Conservation (phyloP, 35 echinoderm and acorn worm species). For the Patiria miniata region DNA sequence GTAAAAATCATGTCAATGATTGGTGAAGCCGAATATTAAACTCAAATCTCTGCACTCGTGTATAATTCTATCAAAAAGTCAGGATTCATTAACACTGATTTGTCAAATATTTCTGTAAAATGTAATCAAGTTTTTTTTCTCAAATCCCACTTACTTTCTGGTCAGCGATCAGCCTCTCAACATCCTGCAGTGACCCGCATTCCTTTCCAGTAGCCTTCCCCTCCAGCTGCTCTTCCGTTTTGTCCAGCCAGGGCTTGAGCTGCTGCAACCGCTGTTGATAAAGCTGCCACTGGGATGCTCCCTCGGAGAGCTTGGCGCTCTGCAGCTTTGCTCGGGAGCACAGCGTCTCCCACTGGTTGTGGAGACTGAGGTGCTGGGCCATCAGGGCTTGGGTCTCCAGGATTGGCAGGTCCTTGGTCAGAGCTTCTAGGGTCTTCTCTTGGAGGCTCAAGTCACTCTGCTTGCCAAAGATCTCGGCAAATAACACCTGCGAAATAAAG, state of each 20-base stretch:
- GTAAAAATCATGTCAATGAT: too few relatives aligned
- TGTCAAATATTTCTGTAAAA: too few relatives aligned
- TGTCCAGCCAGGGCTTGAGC: conserved; percentile 46
- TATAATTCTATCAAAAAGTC: too few relatives aligned
- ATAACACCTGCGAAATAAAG: conserved; percentile 47
- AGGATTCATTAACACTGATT: too few relatives aligned
- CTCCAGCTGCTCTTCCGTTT: conserved; percentile 51
- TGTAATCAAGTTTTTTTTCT: too few relatives aligned
- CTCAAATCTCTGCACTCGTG: too few relatives aligned
- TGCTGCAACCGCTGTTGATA: conserved; percentile 63
- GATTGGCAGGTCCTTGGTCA: conserved; percentile 30
- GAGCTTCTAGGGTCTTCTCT: conserved; percentile 24
- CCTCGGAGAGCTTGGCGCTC: conserved; percentile 23
- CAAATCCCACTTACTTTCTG: conserved; percentile 37
- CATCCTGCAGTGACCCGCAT: conserved; percentile 49
- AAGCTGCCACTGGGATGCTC: conserved; percentile 53
- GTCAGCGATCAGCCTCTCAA: conserved; percentile 20
- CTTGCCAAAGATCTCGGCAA: conserved; percentile 74
- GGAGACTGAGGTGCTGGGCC: conserved; percentile 21
- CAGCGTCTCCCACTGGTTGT: conserved; percentile 53
- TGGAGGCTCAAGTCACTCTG: conserved; percentile 39
- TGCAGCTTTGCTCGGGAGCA: conserved; percentile 41
- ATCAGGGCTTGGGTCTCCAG: conserved; percentile 35
- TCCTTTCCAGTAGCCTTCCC: conserved; percentile 9
- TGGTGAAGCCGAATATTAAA: too few relatives aligned